Percentiles rank a stretch among this genome's conserved stretches.
Conservation (phyloP, 2,888 invertebrate species). For the Fragum fragum region DNA sequence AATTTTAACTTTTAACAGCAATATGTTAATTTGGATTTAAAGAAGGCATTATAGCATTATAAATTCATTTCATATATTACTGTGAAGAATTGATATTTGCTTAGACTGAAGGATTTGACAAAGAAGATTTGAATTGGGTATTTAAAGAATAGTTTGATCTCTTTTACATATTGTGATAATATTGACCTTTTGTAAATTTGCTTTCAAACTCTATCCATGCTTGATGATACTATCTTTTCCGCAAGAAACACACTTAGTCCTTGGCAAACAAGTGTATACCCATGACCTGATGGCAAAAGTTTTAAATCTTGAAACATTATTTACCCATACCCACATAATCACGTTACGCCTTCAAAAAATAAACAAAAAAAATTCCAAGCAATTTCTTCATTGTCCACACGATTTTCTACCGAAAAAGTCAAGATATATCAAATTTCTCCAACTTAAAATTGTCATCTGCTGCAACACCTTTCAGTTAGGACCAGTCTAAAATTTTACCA, state of each 20-base stretch:
- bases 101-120: slow-evolving; percentile 8
- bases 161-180: slow-evolving; percentile 16
- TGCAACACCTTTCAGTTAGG: too few species aligned
- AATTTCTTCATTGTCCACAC: too few species aligned
- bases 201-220: background rate
- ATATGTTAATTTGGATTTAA: background rate
- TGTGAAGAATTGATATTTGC: slow-evolving; percentile 22
- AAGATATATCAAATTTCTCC: too few species aligned
- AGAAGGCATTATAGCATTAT: background rate
- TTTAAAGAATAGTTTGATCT: background rate
- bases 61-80: slow-evolving; percentile 16
- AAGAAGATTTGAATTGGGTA: slow-evolving; percentile 10
- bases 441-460: too few species aligned
- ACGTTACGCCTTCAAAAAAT: too few species aligned
- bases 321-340: too few species aligned
- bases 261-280: too few species aligned
- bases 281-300: too few species aligned
- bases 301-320: too few species aligned
- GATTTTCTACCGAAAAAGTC: too few species aligned
- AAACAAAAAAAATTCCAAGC: too few species aligned
- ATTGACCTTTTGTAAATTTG: slow-evolving; percentile 13
- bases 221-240: background rate
- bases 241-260: background rate
- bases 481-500: too few species aligned
- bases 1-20: background rate